Conservation (phyloP, 2,888 invertebrate species). For the Meiosimyza decipiens region DNA sequence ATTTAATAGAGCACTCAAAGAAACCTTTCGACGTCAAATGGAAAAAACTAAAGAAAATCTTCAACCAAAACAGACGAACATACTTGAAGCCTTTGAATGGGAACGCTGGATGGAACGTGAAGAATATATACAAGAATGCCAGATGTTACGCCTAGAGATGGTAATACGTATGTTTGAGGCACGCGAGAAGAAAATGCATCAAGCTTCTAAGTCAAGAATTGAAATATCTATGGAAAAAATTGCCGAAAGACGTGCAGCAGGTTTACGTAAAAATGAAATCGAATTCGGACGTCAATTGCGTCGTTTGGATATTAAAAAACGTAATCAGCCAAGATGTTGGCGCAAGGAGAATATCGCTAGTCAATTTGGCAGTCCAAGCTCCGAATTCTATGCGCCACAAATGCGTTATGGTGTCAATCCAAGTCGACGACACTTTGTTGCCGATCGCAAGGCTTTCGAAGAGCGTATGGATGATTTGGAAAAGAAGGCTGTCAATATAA, state of each 20-base stretch:
- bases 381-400: constrained; percentile 74
- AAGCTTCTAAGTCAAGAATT: constrained; percentile 66
- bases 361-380: constrained; percentile 71
- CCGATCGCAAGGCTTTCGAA: constrained; percentile 56
- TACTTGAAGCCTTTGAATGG: constrained; percentile 82
- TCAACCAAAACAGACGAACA: constrained; percentile 68
- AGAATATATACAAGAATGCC: constrained; percentile 79
- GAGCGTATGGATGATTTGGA: constrained; percentile 61
- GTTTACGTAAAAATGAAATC: constrained; percentile 69
- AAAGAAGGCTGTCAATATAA: constrained; percentile 52
- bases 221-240: constrained; percentile 69
- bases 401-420: constrained; percentile 76
- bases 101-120: constrained; percentile 88
- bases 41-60: constrained; percentile 68
- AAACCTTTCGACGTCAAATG: constrained; percentile 68
- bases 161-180: constrained; percentile 72
- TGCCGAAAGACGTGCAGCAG: constrained; percentile 69
- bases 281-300: constrained; percentile 67
- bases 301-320: constrained; percentile 67
- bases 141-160: constrained; percentile 74
- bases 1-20: constrained; percentile 72
- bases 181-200: constrained; percentile 62
- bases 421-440: constrained; percentile 69
- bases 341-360: constrained; percentile 67
- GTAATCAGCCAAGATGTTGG: constrained; percentile 64